A percentile compares a stretch with the other conserved stretches of the same genome.
Conservation (phyloP, 2,888 invertebrate species). For the Pantelozetes paolii region DNA sequence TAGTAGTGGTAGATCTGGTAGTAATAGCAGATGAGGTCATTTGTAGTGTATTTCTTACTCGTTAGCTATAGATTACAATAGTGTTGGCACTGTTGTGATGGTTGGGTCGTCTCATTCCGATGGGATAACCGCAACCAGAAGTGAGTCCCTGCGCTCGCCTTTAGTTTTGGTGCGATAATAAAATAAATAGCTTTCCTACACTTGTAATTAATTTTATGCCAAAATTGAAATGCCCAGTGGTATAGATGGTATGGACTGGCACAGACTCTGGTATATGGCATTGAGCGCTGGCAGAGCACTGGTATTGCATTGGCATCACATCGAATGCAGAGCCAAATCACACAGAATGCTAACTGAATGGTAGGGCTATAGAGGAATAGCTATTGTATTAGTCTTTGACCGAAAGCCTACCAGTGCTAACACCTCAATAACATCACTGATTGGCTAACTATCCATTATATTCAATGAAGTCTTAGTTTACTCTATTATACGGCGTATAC, state of each 20-base stretch:
- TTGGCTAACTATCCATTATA: slow-evolving; percentile 36
- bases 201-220: slow-evolving; percentile 38
- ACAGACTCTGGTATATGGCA: not conserved
- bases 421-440: slow-evolving; percentile 5
- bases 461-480: slow-evolving; percentile 14
- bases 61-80: slow-evolving; percentile 36
- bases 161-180: slow-evolving; percentile 37
- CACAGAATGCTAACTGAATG: not conserved
- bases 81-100: slow-evolving; percentile 17
- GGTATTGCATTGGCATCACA: too few species aligned
- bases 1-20: slow-evolving; percentile 8
- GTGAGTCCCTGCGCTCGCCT: slow-evolving; percentile 36
- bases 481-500: slow-evolving; percentile 9
- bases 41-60: slow-evolving; percentile 34
- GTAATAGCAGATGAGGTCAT: slow-evolving; percentile 34
- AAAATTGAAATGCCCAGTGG: slow-evolving; percentile 38
- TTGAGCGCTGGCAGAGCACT: not conserved
- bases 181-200: slow-evolving; percentile 36
- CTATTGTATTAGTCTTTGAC: not conserved
- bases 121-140: slow-evolving; percentile 36
- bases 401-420: slow-evolving; percentile 27
- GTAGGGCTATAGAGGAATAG: not conserved
- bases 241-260: not conserved
- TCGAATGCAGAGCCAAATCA: slow-evolving; percentile 2
- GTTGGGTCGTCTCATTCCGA: slow-evolving; percentile 27